Evolutionary conservation across 2,797 vertebrate species (phyloP), one percentile per base, ranked within the genome.

Genomic region (Crenuchus spilurus): DNA sequence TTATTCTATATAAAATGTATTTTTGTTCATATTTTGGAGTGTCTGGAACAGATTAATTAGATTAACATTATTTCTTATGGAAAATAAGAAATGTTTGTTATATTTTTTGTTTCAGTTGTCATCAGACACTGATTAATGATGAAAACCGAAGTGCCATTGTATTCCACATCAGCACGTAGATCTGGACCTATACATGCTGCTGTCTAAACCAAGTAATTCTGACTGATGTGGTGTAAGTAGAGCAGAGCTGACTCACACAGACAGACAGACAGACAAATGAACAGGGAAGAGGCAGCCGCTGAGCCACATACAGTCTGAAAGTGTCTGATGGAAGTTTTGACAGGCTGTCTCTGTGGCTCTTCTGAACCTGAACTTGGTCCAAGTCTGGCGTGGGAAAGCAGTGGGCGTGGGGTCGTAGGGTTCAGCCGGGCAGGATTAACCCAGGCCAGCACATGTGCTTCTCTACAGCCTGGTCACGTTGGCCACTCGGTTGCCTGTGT

Each of bases 381-480:
- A 91, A 77, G 62, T 13, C 82, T 84, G 86, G 75, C 85, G 87
- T 92, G 91, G 90, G 89, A 92, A 92, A 80, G 77, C 33, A 80
- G 65, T 77, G 66, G 78, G 73, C 57, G 66, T 70, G 66, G 26
- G 87, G 84, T 87, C 86, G 83, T 44, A 54, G 46, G 73, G 81
- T 75, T 82, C 75, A 81, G 30, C 66, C 31, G 9, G 33, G 74
- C 64, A 74, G 76, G 76, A 77, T 79, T 76, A 75, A 71, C 67
- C 67, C 65, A 72, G 46, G 73, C 72, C 57, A 30, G 73, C 69
- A 75, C 80, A 82, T 87, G 82, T 81, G 72, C 81, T 72, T 70
- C 86, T 89, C 75, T 49, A 80, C 77, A 86, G 65, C 81, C 86
- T 28, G 54, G 83, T 91, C 87, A 88, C 77, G 81, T 80, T 87